These are phyloP conservation scores for Parambassis ranga DNA, from an alignment of 2,797 vertebrate species.

Conservation along the genomic window DNA sequence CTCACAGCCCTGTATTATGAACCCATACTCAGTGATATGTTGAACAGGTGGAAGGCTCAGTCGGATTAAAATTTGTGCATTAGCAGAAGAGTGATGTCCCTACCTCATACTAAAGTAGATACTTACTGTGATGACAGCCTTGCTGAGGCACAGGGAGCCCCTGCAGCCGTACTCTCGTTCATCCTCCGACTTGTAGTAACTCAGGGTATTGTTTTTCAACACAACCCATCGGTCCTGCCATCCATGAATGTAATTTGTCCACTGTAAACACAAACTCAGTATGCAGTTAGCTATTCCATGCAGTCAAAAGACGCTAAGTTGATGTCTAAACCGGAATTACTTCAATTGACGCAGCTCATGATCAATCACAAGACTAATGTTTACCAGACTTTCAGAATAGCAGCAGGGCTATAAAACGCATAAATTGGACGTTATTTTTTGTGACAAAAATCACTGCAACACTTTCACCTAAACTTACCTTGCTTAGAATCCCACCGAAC, in stretches of 20 bases:
- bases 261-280: constrained; percentile 76
- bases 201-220: constrained; percentile 92
- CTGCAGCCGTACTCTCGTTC: constrained; percentile 96
- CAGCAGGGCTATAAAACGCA: background rate
- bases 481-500: constrained; percentile 91
- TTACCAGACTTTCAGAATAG: background rate
- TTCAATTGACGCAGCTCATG: background rate
- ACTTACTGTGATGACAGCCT: constrained; percentile 95
- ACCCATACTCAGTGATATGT: background rate
- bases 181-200: constrained; percentile 98
- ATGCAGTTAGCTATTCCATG: background rate
- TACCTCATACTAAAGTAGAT: background rate
- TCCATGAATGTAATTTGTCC: constrained; percentile 99
- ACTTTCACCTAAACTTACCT: constrained; percentile 76
- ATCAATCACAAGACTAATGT: background rate
- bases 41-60: constrained; percentile 16
- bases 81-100: background rate
- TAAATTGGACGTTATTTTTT: background rate
- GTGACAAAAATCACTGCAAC: background rate
- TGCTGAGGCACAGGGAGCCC: constrained; percentile 96
- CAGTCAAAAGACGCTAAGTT: background rate
- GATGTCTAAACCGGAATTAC: background rate
- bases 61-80: background rate
- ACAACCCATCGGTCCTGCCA: constrained; percentile 99
- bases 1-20: background rate